Conservation (phyloP, 2,113 vertebrate species). For the Lanius ludovicianus region DNA sequence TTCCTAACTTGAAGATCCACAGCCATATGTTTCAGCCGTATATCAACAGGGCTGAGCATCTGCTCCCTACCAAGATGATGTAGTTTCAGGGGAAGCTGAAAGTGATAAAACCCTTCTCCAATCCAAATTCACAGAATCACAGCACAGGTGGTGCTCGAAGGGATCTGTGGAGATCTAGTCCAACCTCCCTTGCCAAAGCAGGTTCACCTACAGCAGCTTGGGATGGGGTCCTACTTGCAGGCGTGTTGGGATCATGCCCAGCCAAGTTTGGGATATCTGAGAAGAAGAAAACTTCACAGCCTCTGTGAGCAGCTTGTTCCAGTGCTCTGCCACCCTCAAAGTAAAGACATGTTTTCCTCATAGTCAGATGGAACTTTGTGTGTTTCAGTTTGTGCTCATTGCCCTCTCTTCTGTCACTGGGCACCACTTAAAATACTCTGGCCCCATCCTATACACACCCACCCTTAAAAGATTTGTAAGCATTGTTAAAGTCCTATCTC, state of each 20-base stretch:
- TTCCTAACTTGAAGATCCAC: slow-evolving; percentile 9
- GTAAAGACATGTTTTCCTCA: background rate
- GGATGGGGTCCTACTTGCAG: background rate
- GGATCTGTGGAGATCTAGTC: background rate
- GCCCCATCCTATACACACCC: no score
- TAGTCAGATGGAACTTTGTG: background rate
- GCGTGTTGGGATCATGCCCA: background rate
- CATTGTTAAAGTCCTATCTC: background rate
- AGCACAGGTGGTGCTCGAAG: background rate
- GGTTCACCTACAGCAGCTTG: background rate
- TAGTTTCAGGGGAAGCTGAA: slow-evolving; percentile 16
- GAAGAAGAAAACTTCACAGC: background rate
- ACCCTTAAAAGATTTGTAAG: background rate
- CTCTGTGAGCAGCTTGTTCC: background rate
- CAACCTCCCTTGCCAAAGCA: background rate
- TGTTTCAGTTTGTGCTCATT: background rate
- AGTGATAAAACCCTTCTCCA: slow-evolving; percentile 29
- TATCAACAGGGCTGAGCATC: slow-evolving; percentile 40
- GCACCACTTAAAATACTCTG: background rate
- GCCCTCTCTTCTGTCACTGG: background rate
- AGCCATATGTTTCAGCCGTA: slow-evolving; percentile 47
- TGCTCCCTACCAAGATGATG: slow-evolving; percentile 20
- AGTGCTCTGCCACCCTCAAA: background rate
- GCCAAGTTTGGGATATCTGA: background rate
- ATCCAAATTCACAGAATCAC: slow-evolving; percentile 3